Percentiles rank a stretch among this genome's conserved stretches.
phyloP scores from a whole-genome alignment of 2,888 invertebrate species.

The Eledona agricola region DNA sequence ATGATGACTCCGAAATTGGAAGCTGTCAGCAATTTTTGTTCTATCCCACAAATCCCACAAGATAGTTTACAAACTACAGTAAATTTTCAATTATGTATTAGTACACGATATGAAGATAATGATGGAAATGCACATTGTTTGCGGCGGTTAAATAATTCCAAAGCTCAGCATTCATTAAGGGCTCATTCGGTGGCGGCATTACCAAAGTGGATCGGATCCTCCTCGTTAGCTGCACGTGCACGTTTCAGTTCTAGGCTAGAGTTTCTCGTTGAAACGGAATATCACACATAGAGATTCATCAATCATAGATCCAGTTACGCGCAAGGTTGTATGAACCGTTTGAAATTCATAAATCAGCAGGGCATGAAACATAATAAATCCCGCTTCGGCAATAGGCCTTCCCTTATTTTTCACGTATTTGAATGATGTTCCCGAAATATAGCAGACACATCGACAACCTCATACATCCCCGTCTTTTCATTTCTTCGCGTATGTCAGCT shows the following conservation, averaged over 20 bases:
- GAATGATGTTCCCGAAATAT: slow-evolving; percentile 42
- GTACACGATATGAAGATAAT: too few relatives aligned
- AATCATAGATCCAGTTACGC: slow-evolving; percentile 42
- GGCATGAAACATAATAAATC: slow-evolving; percentile 43
- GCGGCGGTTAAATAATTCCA: too few relatives aligned
- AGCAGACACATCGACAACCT: slow-evolving; percentile 40
- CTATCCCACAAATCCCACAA: too few relatives aligned
- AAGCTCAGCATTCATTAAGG: too few relatives aligned
- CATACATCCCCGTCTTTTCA: slow-evolving; percentile 41
- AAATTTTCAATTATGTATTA: too few relatives aligned
- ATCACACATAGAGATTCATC: slow-evolving; percentile 37
- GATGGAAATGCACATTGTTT: too few relatives aligned
- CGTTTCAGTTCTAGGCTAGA: slow-evolving; percentile 4
- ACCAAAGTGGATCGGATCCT: too few relatives aligned
- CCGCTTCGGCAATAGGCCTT: slow-evolving; percentile 34
- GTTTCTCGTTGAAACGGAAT: slow-evolving; percentile 5
- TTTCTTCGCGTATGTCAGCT: slow-evolving; percentile 45
- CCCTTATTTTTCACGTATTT: slow-evolving; percentile 43
- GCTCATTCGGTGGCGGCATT: too few relatives aligned
- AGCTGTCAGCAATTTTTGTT: slow-evolving; percentile 17
- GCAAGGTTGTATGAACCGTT: slow-evolving; percentile 44
- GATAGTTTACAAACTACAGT: too few relatives aligned
- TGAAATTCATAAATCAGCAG: slow-evolving; percentile 46
- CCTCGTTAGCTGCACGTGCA: too few relatives aligned
- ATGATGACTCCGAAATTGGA: slow-evolving; percentile 12